phyloP scores from a whole-genome alignment of 2,888 invertebrate species.

The Lissocephala sabroskyi region DNA sequence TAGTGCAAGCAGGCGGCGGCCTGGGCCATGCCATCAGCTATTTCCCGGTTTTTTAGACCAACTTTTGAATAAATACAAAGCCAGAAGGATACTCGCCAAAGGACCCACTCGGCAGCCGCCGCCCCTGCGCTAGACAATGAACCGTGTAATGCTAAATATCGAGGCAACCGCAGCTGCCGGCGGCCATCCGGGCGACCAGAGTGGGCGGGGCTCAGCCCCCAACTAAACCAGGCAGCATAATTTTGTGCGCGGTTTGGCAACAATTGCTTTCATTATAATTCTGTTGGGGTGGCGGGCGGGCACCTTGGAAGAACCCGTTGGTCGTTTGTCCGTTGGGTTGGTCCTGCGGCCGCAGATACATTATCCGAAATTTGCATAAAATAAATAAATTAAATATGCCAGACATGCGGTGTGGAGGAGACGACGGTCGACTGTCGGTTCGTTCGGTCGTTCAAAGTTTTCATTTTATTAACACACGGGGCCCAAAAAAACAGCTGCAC shows the following conservation, averaged over 20 bases:
- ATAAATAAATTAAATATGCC: conserved; percentile 70
- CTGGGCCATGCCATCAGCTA: no score
- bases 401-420: conserved; percentile 60
- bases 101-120: conserved; percentile 32
- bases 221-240: conserved; percentile 44
- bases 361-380: conserved; percentile 70
- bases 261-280: conserved; percentile 63
- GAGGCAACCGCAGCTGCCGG: conserved; percentile 48
- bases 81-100: no score
- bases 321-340: conserved; percentile 40
- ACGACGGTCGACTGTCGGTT: conserved; percentile 5
- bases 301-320: conserved; percentile 36
- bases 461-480: conserved; percentile 61
- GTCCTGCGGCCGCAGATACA: conserved; percentile 67
- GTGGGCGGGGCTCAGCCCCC: conserved; percentile 2
- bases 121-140: conserved; percentile 65
- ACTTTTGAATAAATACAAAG: conserved; percentile 54
- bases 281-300: conserved; percentile 16
- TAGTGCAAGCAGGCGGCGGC: conserved; percentile 59
- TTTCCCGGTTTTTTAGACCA: no score
- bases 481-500: conserved; percentile 3
- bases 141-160: conserved; percentile 63
- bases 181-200: conserved; percentile 4
- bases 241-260: conserved; percentile 65
- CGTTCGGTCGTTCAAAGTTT: conserved; percentile 36